phyloP scores from a whole-genome alignment of 2,113 vertebrate species.

The Misgurnus mizolepis region DNA sequence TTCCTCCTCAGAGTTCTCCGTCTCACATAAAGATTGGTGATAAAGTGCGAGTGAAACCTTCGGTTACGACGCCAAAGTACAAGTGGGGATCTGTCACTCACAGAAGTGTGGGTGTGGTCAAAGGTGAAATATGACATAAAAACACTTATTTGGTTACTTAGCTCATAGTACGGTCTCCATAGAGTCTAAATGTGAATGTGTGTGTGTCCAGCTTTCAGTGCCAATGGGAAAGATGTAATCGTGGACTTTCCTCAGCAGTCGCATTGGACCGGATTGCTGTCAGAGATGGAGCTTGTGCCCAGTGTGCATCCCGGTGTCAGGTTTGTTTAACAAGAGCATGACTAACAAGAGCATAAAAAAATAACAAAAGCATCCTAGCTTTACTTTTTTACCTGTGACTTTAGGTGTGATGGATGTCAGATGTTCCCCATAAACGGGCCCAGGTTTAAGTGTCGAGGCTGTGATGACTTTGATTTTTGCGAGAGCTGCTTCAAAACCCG shows the following conservation, averaged over 20 bases:
- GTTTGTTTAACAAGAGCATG: slow-evolving; percentile 52
- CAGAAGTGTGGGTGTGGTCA: slow-evolving; percentile 93
- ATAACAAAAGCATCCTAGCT: not conserved
- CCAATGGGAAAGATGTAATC: slow-evolving; percentile 97
- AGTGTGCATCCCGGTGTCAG: slow-evolving; percentile 95
- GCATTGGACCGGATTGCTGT: slow-evolving; percentile 95
- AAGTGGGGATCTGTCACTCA: slow-evolving; percentile 99
- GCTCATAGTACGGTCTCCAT: not conserved
- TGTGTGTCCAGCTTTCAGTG: slow-evolving; percentile 87
- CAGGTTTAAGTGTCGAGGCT: slow-evolving; percentile 95
- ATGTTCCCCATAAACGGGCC: slow-evolving; percentile 98
- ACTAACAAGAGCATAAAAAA: no score
- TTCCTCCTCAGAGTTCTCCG: slow-evolving; percentile 92
- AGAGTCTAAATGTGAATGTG: not conserved
- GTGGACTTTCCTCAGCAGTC: slow-evolving; percentile 98
- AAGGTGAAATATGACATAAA: slow-evolving; percentile 75
- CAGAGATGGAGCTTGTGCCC: slow-evolving; percentile 97
- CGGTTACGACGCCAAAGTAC: slow-evolving; percentile 95
- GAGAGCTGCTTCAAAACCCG: slow-evolving; percentile 96
- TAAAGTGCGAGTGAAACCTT: slow-evolving; percentile 93
- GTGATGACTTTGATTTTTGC: slow-evolving; percentile 98
- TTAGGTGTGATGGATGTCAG: slow-evolving; percentile 96
- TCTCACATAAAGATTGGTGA: slow-evolving; percentile 98
- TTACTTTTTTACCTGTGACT: not conserved
- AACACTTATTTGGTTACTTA: no score